Evolutionary conservation across 2,888 invertebrate species (phyloP), one percentile per base, ranked within the genome.

Genomic region (Lasioglossum zephyrum): DNA sequence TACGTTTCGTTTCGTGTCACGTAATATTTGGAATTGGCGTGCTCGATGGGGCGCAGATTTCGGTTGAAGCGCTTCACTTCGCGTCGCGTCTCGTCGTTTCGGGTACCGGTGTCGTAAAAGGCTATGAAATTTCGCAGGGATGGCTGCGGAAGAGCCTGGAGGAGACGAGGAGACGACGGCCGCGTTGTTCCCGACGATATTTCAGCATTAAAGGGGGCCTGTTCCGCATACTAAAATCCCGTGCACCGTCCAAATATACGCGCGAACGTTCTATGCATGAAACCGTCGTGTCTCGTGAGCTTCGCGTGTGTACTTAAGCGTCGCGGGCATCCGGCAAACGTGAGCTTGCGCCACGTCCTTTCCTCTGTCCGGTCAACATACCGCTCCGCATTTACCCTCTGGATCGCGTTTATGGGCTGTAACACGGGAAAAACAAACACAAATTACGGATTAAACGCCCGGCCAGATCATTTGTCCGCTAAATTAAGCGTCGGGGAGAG

Each of bases 141-240:
- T 73, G 77, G 73, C 73, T 74, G 84, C n/a, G 1, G 53, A n/a
- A n/a, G n/a, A 57, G 57, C 57, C n/a, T n/a, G 22, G 53, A 77
- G 80, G 74, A 31, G 63, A 31, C 60, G 84, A 85, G 78, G 78
- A 73, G 73, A 79, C 82, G 85, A 82, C 81, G 79, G 63, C 72
- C 57, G 82, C 84, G 82, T 81, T 84, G 90, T 88, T 84, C 87
- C 49, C 84, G 72, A 81, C 92, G 88, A 92, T 92, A 92, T 92
- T 92, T 92, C 86, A 92, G 84, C 89, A 92, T 92, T 92, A 91
- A 90, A 90, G 87, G 86, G 84, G 84, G 77, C 82, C 86, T 91
- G 90, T 85, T 84, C 86, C 86, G 92, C 91, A 92, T 92, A 91
- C 86, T 90, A 90, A 92, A 92, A 89, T 82, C 86, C 81, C 70